Conservation (phyloP, 2,113 vertebrate species). For the Jaculus jaculus region DNA sequence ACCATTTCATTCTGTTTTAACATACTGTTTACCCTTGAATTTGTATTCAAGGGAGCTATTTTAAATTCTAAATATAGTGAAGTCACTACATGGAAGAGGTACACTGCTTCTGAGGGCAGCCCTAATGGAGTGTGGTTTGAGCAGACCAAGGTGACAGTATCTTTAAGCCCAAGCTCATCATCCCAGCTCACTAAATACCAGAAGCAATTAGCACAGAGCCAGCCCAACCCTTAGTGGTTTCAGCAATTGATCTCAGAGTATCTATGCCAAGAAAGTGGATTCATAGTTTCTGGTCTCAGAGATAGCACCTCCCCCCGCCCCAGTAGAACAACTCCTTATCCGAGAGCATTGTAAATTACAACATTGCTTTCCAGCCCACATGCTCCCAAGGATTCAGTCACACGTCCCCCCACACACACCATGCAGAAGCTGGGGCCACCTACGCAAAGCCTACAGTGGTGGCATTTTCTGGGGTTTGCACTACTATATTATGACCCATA, state of each 20-base stretch:
- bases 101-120: background rate
- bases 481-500: background rate
- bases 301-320: background rate
- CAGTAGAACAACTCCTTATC: constrained; percentile 14
- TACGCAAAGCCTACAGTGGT: background rate
- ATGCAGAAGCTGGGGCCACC: background rate
- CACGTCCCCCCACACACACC: background rate
- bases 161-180: background rate
- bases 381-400: background rate
- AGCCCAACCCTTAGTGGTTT: constrained; percentile 14
- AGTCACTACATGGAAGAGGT: background rate
- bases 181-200: background rate
- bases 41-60: background rate
- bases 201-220: background rate
- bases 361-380: constrained; percentile 40
- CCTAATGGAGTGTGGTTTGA: background rate
- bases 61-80: constrained; percentile 25
- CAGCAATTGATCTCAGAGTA: background rate
- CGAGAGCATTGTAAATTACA: constrained; percentile 36
- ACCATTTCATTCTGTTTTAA: background rate
- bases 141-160: background rate
- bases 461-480: constrained; percentile 53
- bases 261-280: constrained; percentile 20
- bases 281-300: constrained; percentile 45
- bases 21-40: background rate